Evolutionary conservation across 64 coral and sea anemone species (phyloP).

Genomic region (Dendronephthya gigantea): DNA sequence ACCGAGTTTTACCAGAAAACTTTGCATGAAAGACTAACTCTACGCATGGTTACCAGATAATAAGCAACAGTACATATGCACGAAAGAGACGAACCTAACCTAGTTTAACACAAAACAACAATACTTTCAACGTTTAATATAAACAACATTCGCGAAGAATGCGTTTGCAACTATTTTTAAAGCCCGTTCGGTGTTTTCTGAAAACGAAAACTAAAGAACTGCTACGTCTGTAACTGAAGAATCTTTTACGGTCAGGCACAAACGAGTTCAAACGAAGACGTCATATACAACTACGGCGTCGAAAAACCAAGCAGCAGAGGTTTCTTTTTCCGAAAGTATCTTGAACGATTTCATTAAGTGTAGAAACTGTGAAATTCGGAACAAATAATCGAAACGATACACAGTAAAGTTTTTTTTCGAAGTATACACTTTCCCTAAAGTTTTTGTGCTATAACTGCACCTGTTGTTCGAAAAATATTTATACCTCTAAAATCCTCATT

Average conservation of each 20-base stretch:
- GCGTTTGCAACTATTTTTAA: neutral
- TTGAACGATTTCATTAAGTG: too few species aligned
- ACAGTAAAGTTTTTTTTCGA: too few species aligned
- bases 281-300: neutral
- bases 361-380: too few species aligned
- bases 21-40: neutral
- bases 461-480: too few species aligned
- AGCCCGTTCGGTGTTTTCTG: neutral
- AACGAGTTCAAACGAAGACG: neutral
- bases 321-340: too few species aligned
- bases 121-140: neutral
- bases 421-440: too few species aligned
- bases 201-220: neutral
- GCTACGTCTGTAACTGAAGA: neutral
- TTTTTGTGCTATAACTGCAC: too few species aligned
- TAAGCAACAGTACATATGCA: neutral
- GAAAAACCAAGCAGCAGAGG: too few species aligned
- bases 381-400: too few species aligned
- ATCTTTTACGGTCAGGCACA: neutral
- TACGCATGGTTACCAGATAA: neutral
- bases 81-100: neutral
- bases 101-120: too few species aligned
- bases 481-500: too few species aligned
- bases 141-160: conserved; percentile 3
- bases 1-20: neutral